phyloP scores from a whole-genome alignment of 1,140 invertebrate genomes.

The Dysdera silvatica region DNA sequence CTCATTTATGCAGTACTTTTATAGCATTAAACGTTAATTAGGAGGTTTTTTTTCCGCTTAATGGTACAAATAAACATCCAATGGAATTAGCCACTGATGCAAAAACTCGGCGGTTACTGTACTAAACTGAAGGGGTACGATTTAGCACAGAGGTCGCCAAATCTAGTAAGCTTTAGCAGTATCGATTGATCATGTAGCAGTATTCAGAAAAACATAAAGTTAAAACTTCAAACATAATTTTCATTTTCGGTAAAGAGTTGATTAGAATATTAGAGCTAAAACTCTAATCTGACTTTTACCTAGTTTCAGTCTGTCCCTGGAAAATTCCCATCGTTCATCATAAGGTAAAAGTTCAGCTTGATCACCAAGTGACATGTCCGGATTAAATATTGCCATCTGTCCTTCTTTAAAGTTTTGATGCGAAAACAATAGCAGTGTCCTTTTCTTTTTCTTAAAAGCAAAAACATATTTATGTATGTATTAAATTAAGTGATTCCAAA shows the following conservation, averaged over 20 bases:
- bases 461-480: background rate
- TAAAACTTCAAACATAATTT: slow-evolving; percentile 39
- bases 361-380: slow-evolving; percentile 76
- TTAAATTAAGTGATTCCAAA: too few species aligned
- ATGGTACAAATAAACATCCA: too few species aligned
- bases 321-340: slow-evolving; percentile 61
- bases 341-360: slow-evolving; percentile 87
- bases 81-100: too few species aligned
- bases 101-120: too few species aligned
- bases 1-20: too few species aligned
- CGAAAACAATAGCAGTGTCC: slow-evolving; percentile 28
- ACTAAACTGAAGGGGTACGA: too few species aligned
- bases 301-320: slow-evolving; percentile 27
- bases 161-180: too few species aligned
- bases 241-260: slow-evolving; percentile 50
- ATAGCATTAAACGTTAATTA: too few species aligned
- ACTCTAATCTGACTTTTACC: slow-evolving; percentile 70
- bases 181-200: too few species aligned
- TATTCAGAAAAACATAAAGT: too few species aligned
- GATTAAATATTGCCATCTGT: slow-evolving; percentile 70
- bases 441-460: slow-evolving; percentile 18
- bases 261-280: slow-evolving; percentile 71
- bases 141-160: too few species aligned
- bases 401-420: slow-evolving; percentile 53
- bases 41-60: too few species aligned